phyloP scores from a whole-genome alignment of 2,797 vertebrate genomes.

The Miichthys miiuy region DNA sequence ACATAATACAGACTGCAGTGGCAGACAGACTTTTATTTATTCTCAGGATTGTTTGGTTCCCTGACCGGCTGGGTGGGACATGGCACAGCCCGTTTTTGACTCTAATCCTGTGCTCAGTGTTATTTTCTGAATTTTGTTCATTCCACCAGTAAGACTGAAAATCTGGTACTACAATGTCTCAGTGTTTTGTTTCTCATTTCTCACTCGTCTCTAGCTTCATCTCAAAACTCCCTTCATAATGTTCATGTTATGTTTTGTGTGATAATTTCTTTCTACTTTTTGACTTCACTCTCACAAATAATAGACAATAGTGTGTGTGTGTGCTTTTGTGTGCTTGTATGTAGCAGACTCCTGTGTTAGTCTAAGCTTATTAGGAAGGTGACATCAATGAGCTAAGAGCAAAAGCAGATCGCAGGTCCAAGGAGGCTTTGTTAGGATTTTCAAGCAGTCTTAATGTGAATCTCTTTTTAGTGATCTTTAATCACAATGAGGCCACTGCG shows the following conservation, averaged over 20 bases:
- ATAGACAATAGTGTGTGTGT: neutral
- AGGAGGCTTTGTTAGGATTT: slow-evolving; percentile 41
- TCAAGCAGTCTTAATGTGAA: slow-evolving; percentile 33
- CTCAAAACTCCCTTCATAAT: neutral
- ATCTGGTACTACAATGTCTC: slow-evolving; percentile 22
- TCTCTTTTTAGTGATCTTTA: slow-evolving; percentile 37
- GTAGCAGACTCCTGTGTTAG: slow-evolving; percentile 16
- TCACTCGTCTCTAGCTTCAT: slow-evolving; percentile 8
- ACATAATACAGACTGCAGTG: slow-evolving; percentile 68
- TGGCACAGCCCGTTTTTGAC: slow-evolving; percentile 54
- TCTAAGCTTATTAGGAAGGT: slow-evolving; percentile 46
- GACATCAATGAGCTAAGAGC: slow-evolving; percentile 47
- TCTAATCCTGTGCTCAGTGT: slow-evolving; percentile 53
- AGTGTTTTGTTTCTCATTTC: neutral
- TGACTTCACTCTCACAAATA: neutral
- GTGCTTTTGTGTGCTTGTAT: slow-evolving; percentile 2
- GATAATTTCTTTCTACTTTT: neutral
- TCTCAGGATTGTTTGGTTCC: slow-evolving; percentile 74
- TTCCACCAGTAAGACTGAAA: slow-evolving; percentile 39
- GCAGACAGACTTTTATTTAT: slow-evolving; percentile 57
- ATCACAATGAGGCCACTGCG: slow-evolving; percentile 28
- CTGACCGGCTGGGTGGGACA: slow-evolving; percentile 63
- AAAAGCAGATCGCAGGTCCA: slow-evolving; percentile 45
- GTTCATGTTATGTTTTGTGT: neutral
- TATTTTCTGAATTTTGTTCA: slow-evolving; percentile 55